Base-by-base conservation (phyloP, 1,140 invertebrate genomes). In the Drosophila pruinosa region DNA sequence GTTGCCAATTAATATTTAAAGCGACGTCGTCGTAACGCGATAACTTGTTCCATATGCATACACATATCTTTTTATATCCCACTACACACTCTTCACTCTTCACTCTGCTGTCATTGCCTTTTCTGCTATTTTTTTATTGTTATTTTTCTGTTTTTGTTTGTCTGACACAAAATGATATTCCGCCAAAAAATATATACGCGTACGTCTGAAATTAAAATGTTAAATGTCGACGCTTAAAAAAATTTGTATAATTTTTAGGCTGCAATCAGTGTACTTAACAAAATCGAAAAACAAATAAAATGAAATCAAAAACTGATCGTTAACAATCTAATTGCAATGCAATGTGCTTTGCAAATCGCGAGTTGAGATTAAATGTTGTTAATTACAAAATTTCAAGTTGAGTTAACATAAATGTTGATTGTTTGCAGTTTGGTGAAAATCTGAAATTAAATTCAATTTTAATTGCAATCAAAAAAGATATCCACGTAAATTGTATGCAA, bases 1-100 rank as follows among this genome's bases (percentile, higher is more conserved):
- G 82, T 86, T 85, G 80, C 76, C 80, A 85, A 85, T 85, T 86
- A 79, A 83, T 82, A 75, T 82, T 78, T 69, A 82, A 82, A 82
- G 74, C 59, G 52, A 48, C 53, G 28, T 62, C 28, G 41, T 54
- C 52, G 73, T 54, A 78, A 81, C 53, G 77, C 62, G 80, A 85
- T 86, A 85, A 86, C 81, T 85, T 77, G 80, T 86, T 85, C 73
- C 77, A 85, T 74, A 74, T 86, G 52, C 61, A 69, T 62, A 65
- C 56, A 19, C 22, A 39, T 67, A 7, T 47, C 10, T 24, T 12
- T 39, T 8, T 53, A n/a, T 14, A 12, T 21, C 12, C 1, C 10
- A 26, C 5, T 47, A n/a, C 45, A 5, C 38, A 8, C 19, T 15
- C n/a, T 15, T 54, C 19, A 41, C 22, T 52, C 19, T 47, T 36